phyloP scores from a whole-genome alignment of 2,888 invertebrate species.

The Hypselothyrea guttata region DNA sequence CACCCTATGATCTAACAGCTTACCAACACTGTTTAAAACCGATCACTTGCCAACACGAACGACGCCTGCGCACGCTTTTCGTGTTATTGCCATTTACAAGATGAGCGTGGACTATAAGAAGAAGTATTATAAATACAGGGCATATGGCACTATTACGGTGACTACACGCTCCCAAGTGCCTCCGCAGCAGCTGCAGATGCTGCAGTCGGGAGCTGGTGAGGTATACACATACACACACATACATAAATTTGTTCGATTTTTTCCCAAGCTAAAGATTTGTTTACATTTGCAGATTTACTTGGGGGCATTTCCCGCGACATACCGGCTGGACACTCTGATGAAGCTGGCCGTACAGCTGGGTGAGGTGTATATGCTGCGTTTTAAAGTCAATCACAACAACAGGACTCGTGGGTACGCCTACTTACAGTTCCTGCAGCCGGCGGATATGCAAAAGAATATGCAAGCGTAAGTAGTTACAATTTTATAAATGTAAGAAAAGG shows the following conservation, averaged over 20 bases:
- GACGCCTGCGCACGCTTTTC: slow-evolving; percentile 6
- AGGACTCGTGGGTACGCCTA: slow-evolving; percentile 74
- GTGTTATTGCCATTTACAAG: not conserved
- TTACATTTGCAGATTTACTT: slow-evolving; percentile 49
- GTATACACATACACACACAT: slow-evolving; percentile 31
- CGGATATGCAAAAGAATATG: slow-evolving; percentile 43
- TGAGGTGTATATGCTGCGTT: slow-evolving; percentile 71
- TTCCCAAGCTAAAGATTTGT: no score
- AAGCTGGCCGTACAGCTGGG: slow-evolving; percentile 62
- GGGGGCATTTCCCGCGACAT: no score
- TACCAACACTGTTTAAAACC: not conserved
- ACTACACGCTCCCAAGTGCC: slow-evolving; percentile 32
- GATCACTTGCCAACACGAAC: no score
- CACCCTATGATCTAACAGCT: no score
- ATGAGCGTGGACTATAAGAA: slow-evolving; percentile 16
- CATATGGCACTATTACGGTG: slow-evolving; percentile 75
- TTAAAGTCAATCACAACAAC: slow-evolving; percentile 69
- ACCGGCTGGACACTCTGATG: slow-evolving; percentile 47
- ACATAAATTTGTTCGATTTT: not conserved
- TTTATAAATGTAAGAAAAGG: no score
- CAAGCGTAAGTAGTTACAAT: slow-evolving; percentile 53
- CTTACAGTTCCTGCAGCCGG: slow-evolving; percentile 68
- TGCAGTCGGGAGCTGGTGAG: slow-evolving; percentile 74
- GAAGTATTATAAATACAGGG: slow-evolving; percentile 26
- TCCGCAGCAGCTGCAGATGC: slow-evolving; percentile 18